phyloP scores from a whole-genome alignment of 2,888 invertebrate species.

The Tromatobia lineatoria region DNA sequence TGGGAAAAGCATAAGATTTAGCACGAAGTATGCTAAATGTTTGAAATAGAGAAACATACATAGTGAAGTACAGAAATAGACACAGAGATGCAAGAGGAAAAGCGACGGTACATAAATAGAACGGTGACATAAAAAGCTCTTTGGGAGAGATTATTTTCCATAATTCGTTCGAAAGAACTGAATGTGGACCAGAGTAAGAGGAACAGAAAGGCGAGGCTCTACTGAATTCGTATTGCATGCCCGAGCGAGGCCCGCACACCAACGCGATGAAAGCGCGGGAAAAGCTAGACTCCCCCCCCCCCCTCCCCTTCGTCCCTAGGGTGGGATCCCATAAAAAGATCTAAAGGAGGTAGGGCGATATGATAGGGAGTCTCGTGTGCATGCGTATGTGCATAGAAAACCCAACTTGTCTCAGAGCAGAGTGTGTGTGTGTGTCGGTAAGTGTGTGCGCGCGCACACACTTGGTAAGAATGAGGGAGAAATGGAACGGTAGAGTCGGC shows the following conservation, averaged over 20 bases:
- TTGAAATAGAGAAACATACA: neutral
- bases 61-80: neutral
- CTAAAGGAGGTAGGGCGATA: slow-evolving; percentile 49
- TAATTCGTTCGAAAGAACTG: slow-evolving; percentile 43
- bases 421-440: neutral
- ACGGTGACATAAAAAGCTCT: slow-evolving; percentile 17
- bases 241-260: slow-evolving; percentile 18
- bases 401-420: no score
- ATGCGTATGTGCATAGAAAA: neutral
- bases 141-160: slow-evolving; percentile 32
- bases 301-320: slow-evolving; percentile 21
- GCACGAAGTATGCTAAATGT: no score
- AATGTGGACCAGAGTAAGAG: slow-evolving; percentile 4
- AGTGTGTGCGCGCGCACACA: neutral
- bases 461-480: slow-evolving; percentile 8
- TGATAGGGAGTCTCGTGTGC: slow-evolving; percentile 36
- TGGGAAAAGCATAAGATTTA: no score
- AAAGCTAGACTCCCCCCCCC: slow-evolving; percentile 5
- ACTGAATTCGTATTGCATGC: slow-evolving; percentile 51
- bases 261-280: slow-evolving; percentile 55
- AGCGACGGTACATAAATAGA: slow-evolving; percentile 21
- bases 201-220: slow-evolving; percentile 24
- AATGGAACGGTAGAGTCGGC: slow-evolving; percentile 11
- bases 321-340: slow-evolving; percentile 51
- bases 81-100: neutral